phyloP scores from a whole-genome alignment of 2,113 vertebrate species.

The Lethenteron reissneri region DNA sequence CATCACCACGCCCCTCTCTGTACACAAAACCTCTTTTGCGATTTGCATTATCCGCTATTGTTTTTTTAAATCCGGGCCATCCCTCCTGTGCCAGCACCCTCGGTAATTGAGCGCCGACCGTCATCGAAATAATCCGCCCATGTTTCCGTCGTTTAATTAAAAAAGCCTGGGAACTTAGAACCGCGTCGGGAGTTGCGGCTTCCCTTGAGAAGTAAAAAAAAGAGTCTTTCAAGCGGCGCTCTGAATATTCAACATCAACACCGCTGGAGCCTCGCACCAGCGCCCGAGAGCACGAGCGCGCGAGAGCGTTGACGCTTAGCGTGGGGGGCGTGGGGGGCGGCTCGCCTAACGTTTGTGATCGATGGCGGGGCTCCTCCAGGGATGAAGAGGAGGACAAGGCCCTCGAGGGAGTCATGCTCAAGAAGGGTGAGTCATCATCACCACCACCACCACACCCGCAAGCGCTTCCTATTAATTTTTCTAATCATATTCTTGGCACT shows the following conservation, averaged over 20 bases:
- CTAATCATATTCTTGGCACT: background rate
- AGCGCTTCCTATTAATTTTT: slow-evolving; percentile 10
- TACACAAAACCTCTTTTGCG: no score
- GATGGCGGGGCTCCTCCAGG: slow-evolving; percentile 21
- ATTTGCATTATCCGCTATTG: no score
- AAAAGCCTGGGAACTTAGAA: no score
- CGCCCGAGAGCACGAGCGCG: background rate
- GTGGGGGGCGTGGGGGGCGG: background rate
- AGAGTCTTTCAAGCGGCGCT: background rate
- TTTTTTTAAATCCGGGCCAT: no score
- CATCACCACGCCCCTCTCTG: no score
- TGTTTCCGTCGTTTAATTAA: no score
- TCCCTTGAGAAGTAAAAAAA: background rate
- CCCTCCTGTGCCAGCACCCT: no score
- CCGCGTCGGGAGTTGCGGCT: no score
- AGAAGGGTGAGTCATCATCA: slow-evolving; percentile 32
- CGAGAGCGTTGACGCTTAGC: background rate
- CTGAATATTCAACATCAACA: background rate
- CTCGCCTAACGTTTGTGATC: no score
- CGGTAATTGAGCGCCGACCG: no score
- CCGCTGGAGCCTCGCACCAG: background rate
- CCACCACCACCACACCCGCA: slow-evolving; percentile 15
- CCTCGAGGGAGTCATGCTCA: slow-evolving; percentile 59
- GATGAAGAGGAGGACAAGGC: slow-evolving; percentile 55
- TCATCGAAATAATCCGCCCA: no score